Base-by-base conservation (phyloP, 2,888 invertebrate genomes). In the Stegophylla sp. region DNA sequence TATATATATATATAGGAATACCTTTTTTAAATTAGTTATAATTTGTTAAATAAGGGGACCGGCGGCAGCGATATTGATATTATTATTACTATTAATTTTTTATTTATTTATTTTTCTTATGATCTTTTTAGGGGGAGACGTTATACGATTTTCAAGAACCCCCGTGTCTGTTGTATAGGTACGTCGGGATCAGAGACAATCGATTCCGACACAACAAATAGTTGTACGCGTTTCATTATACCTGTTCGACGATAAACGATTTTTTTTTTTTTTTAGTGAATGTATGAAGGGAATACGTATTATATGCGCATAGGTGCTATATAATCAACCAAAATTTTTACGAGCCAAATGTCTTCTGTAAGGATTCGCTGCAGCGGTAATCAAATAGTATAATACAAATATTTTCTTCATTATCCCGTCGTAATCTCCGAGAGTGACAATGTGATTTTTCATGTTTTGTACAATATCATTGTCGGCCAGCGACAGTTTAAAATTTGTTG, bases 1-100 rank as follows among this genome's bases (percentile, higher is more conserved):
- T n/a, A n/a, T n/a, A n/a, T n/a, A n/a, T n/a, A n/a, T n/a, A n/a
- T n/a, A n/a, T n/a, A n/a, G n/a, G n/a, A 1, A 20, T 77, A 77
- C 76, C 76, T 77, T 77, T 77, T 67, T 79, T 79, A 79, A 71
- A 79, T 79, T 79, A 79, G 79, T 79, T 69, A 34, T 79, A 79
- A 79, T 79, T 79, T 79, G 79, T 79, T 61, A 51, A 79, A 75
- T 28, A 23, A 43, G n/a, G 61, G 79, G 79, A 28, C 20, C 28
- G 23, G 43, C 48, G 64, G 64, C 56, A 41, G 61, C 59, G 69
- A 71, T 79, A 79, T 69, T 51, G 69, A 71, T 79, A 79, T 79
- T 71, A 48, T 59, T 41, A 59, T 63, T 56, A 41, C 66, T 53
- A 17, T 20, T n/a, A n/a, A n/a, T n/a, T 53, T 53, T n/a, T 53